phyloP scores from a whole-genome alignment of 2,797 vertebrate genomes.

The Rallus crepitans region DNA sequence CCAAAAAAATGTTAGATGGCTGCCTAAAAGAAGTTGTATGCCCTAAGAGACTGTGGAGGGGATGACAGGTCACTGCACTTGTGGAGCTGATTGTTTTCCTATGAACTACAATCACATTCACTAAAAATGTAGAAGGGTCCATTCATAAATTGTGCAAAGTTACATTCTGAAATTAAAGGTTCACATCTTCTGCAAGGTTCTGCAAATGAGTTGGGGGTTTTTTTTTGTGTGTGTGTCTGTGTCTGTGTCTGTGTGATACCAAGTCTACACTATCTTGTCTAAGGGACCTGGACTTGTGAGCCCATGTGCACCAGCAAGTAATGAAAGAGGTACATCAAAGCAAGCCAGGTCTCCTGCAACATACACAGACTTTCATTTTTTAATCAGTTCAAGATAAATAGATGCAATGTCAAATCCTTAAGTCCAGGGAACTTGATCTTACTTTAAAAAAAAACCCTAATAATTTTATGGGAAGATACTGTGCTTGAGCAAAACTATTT shows the following conservation, averaged over 20 bases:
- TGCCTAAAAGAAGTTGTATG: background rate
- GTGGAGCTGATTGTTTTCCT: background rate
- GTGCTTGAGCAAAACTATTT: background rate
- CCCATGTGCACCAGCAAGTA: background rate
- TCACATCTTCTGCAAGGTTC: background rate
- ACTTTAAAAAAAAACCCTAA: background rate
- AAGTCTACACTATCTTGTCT: background rate
- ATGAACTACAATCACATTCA: background rate
- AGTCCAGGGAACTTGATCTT: background rate
- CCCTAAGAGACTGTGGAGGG: background rate
- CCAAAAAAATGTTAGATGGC: background rate
- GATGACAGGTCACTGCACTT: background rate
- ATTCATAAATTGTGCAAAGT: background rate
- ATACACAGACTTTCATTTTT: accelerated
- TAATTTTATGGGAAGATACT: background rate
- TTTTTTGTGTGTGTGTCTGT: background rate
- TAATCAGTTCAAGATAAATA: background rate
- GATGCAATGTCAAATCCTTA: background rate
- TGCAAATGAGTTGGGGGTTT: background rate
- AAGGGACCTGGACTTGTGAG: background rate
- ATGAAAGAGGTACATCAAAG: background rate
- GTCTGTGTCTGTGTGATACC: background rate
- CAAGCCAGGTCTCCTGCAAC: background rate
- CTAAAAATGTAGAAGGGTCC: background rate
- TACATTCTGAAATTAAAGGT: background rate